Percentiles rank a stretch among this genome's conserved stretches.
phyloP scores from a whole-genome alignment of 2,888 invertebrate species.

The Cecidostiba fungosa region DNA sequence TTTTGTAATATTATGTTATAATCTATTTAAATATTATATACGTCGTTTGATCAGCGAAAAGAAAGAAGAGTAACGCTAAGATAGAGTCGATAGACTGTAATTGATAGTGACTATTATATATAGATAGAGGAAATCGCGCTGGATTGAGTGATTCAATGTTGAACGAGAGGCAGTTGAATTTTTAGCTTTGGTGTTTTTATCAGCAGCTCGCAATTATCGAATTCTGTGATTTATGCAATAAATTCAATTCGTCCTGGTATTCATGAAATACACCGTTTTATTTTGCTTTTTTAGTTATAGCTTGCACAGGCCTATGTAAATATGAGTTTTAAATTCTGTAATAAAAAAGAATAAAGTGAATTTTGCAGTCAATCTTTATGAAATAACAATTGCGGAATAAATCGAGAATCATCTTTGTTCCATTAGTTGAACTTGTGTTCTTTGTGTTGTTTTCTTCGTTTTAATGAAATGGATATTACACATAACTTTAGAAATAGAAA shows the following conservation, averaged over 20 bases:
- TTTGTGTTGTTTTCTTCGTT: neutral
- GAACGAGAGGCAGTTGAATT: conserved; percentile 59
- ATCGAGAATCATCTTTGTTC: neutral
- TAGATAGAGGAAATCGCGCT: conserved; percentile 61
- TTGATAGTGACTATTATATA: conserved; percentile 56
- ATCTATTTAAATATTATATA: conserved; percentile 77
- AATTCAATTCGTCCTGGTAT: conserved; percentile 63
- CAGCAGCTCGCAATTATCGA: conserved; percentile 64
- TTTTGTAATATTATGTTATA: conserved; percentile 79
- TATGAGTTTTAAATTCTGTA: conserved; percentile 52
- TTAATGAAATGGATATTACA: neutral
- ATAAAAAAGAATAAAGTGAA: conserved; percentile 45
- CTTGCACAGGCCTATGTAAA: conserved; percentile 51
- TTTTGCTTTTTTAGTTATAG: conserved; percentile 53
- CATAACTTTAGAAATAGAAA: conserved; percentile 13
- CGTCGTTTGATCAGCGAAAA: conserved; percentile 69
- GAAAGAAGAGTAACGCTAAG: conserved; percentile 57
- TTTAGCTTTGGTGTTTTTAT: conserved; percentile 63
- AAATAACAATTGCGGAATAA: conserved; percentile 13
- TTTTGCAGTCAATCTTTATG: conserved; percentile 35
- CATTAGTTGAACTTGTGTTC: neutral
- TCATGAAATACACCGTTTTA: conserved; percentile 45
- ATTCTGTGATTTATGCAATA: conserved; percentile 66
- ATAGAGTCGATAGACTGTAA: conserved; percentile 64
- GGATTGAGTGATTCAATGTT: conserved; percentile 63